Evolutionary conservation across 2,888 invertebrate genomes (phyloP).

Genomic region (Hirudinaria manillensis): DNA sequence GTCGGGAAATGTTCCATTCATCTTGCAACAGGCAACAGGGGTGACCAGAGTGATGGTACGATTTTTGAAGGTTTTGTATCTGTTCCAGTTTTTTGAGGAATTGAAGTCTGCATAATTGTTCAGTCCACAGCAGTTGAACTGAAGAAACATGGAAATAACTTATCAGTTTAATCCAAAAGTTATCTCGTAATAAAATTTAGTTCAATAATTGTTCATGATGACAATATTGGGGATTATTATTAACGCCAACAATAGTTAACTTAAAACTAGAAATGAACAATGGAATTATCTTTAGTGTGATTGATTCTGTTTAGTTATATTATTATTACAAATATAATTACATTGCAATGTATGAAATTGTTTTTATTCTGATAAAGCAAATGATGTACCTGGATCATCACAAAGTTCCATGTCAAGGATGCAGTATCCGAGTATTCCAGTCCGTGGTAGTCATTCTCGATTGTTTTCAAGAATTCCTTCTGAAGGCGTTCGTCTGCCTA

Average conservation of each 20-base stretch:
- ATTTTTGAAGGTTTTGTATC: background rate
- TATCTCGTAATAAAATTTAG: background rate
- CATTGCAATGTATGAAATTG: too few species aligned
- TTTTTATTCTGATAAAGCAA: too few species aligned
- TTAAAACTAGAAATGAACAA: too few species aligned
- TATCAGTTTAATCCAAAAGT: too few species aligned
- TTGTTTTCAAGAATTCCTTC: background rate
- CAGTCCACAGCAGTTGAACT: slow-evolving; percentile 3
- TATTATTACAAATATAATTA: too few species aligned
- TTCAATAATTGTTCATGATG: background rate
- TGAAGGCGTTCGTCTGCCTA: slow-evolving; percentile 7
- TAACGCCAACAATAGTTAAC: too few species aligned
- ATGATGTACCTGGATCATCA: slow-evolving; percentile 1
- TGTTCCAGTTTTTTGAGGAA: background rate
- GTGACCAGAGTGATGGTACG: background rate
- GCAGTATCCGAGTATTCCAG: background rate
- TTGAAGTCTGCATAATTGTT: slow-evolving; percentile 1
- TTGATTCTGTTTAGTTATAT: too few species aligned
- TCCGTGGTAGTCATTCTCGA: background rate
- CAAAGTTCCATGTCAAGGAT: background rate
- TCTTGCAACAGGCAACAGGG: background rate
- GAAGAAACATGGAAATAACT: background rate
- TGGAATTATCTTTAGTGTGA: too few species aligned
- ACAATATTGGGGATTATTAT: too few species aligned
- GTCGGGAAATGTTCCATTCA: slow-evolving; percentile 13